These are phyloP conservation scores for Dioctria rufipes DNA, from an alignment of 2,888 invertebrate species.

Conservation along the genomic window DNA sequence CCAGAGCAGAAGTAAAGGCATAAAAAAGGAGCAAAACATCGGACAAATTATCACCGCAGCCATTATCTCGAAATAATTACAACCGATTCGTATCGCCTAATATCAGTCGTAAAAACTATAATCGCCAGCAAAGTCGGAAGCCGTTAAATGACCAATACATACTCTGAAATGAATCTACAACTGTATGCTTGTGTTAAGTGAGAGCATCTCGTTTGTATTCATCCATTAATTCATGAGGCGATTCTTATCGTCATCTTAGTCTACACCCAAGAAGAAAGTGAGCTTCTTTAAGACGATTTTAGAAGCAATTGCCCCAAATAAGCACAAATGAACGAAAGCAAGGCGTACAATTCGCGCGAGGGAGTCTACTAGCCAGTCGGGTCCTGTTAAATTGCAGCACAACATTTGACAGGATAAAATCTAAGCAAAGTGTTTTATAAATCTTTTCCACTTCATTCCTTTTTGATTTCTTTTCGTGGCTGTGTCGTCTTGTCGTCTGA, in stretches of 20 bases:
- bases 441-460: constrained; percentile 52
- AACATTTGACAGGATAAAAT: constrained; percentile 53
- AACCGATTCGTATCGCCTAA: constrained; percentile 40
- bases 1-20: not conserved
- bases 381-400: constrained; percentile 41
- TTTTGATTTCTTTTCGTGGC: constrained; percentile 46
- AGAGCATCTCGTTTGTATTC: constrained; percentile 20
- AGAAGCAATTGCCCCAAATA: constrained; percentile 26
- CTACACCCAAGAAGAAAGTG: constrained; percentile 1
- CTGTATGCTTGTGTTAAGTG: not conserved
- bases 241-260: constrained; percentile 14
- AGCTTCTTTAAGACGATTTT: constrained; percentile 7
- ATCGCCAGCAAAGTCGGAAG: constrained; percentile 46
- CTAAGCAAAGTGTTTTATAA: constrained; percentile 55
- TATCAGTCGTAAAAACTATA: constrained; percentile 51
- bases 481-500: constrained; percentile 45
- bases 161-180: no score
- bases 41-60: constrained; percentile 45
- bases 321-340: constrained; percentile 2
- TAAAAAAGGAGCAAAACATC: constrained; percentile 1
- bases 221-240: constrained; percentile 47
- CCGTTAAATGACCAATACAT: constrained; percentile 7
- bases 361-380: not conserved
- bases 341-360: not conserved
- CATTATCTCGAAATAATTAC: constrained; percentile 50